Base-by-base conservation (phyloP, 2,797 vertebrate genomes). In the Mareca strepera region DNA sequence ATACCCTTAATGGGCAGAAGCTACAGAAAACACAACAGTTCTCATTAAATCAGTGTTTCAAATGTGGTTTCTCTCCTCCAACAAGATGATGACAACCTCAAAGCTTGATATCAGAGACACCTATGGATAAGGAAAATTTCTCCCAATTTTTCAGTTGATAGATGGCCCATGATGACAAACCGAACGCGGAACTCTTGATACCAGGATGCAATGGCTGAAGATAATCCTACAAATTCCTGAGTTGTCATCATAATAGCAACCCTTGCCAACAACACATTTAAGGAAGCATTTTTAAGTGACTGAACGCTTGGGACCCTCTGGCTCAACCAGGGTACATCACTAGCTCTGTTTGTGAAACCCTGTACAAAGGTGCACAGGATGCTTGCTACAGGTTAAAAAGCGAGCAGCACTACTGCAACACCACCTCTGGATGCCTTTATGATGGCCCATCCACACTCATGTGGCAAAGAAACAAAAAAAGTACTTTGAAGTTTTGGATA, bases 391-490 rank as follows among this genome's bases (percentile, higher is more conserved):
- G 8, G 17, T 35, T 29, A 7, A 59, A 53, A 16, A 88, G 48
- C 17, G 29, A 76, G 18, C 2, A 69, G 15, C n/a, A 58, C 16
- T 50, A 33, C 63, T 73, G 12, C 31, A 72, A 72, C 17, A 20
- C 25, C 52, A 17, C 9, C 33, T 35, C 37, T 43, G 8, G 29
- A 22, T 31, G 11, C 37, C 66, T 26, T 56, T 56, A 56, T 58
- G 44, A 55, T 0, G 0, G 39, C 8, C 35, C 41, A 63, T 12
- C 23, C 9, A 29, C 25, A 68, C 17, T 17, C 28, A 64, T 11
- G 37, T 43, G 17, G 29, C 15, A 31, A 39, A 64, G 14, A 73
- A 72, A 31, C 13, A 50, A 63, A 67, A 26, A 28, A 8, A 67
- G 35, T 59, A 52, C 21, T 84, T 29, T n/a, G 4, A 85, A 74